Evolutionary conservation across 2,888 invertebrate genomes (phyloP).

Genomic region (Panorpa germanica): DNA sequence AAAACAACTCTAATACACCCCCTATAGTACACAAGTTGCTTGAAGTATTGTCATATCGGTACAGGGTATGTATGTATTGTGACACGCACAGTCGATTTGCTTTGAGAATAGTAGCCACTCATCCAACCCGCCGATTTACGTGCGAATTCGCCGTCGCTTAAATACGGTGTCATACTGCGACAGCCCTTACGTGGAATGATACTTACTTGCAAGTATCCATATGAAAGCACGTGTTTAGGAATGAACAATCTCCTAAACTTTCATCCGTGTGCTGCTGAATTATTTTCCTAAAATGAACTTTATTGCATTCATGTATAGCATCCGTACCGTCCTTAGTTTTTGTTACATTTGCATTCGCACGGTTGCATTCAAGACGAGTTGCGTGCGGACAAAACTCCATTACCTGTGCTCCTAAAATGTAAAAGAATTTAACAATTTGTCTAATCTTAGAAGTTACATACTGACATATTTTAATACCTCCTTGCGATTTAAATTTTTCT

Average conservation of each 20-base stretch:
- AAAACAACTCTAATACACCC: no score
- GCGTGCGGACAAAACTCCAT: slow-evolving; percentile 96
- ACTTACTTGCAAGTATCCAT: slow-evolving; percentile 92
- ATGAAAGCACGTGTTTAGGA: slow-evolving; percentile 95
- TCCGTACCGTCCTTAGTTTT: slow-evolving; percentile 12
- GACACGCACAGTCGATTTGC: no score
- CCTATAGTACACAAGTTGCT: no score
- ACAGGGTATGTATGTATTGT: no score
- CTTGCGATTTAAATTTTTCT: slow-evolving; percentile 89
- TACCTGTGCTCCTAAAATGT: slow-evolving; percentile 45
- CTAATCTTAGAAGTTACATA: background rate
- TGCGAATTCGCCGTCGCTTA: no score
- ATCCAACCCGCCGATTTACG: no score
- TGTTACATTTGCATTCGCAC: slow-evolving; percentile 22
- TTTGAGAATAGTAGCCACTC: no score
- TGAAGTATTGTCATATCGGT: no score
- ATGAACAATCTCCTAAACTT: slow-evolving; percentile 89
- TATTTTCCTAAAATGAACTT: slow-evolving; percentile 92
- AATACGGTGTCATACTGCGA: no score
- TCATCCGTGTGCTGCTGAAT: slow-evolving; percentile 92
- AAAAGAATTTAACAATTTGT: slow-evolving; percentile 5
- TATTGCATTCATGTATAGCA: slow-evolving; percentile 47
- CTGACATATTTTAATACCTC: slow-evolving; percentile 30
- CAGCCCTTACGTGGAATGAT: no score
- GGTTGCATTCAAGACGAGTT: slow-evolving; percentile 71